Conservation (phyloP, 2,888 invertebrate genomes). For the Melieria crassipennis region DNA sequence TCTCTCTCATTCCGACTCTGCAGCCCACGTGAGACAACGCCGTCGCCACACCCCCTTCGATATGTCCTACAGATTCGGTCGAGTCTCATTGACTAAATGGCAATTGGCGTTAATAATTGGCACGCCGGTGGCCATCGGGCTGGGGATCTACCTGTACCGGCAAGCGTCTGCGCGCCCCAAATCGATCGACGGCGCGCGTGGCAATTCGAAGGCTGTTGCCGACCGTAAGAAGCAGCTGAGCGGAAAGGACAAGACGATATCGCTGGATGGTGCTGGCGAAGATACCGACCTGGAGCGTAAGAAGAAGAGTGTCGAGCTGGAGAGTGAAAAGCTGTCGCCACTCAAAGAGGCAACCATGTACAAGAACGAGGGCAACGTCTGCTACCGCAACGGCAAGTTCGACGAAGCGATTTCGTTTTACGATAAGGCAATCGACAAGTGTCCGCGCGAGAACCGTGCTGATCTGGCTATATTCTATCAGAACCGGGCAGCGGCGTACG, state of each 20-base stretch:
- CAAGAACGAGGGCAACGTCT: conserved; percentile 89
- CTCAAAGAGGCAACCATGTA: conserved; percentile 79
- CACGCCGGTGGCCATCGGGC: conserved; percentile 82
- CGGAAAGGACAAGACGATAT: conserved; percentile 69
- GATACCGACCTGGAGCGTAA: conserved; percentile 68
- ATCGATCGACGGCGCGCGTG: conserved; percentile 4
- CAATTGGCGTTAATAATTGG: conserved; percentile 86
- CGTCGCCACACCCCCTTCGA: not conserved
- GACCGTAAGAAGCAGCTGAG: conserved; percentile 65
- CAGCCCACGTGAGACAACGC: not conserved
- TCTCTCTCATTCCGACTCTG: not conserved
- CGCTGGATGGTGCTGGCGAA: conserved; percentile 67
- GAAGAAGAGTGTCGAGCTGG: conserved; percentile 55
- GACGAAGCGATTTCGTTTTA: conserved; percentile 91
- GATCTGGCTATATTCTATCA: conserved; percentile 93
- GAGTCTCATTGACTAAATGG: conserved; percentile 74
- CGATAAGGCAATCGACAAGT: conserved; percentile 91
- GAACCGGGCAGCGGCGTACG: conserved; percentile 95
- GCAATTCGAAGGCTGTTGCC: conserved; percentile 12
- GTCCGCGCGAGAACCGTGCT: conserved; percentile 76
- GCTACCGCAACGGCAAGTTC: conserved; percentile 86
- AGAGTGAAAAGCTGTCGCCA: conserved; percentile 67
- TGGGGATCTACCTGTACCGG: conserved; percentile 74
- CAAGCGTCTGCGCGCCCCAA: conserved; percentile 34
- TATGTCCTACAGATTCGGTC: conserved; percentile 50